A percentile compares a stretch with the other conserved stretches of the same genome.
Conservation (phyloP, 2,113 vertebrate genomes). For the Erinaceus europaeus region DNA sequence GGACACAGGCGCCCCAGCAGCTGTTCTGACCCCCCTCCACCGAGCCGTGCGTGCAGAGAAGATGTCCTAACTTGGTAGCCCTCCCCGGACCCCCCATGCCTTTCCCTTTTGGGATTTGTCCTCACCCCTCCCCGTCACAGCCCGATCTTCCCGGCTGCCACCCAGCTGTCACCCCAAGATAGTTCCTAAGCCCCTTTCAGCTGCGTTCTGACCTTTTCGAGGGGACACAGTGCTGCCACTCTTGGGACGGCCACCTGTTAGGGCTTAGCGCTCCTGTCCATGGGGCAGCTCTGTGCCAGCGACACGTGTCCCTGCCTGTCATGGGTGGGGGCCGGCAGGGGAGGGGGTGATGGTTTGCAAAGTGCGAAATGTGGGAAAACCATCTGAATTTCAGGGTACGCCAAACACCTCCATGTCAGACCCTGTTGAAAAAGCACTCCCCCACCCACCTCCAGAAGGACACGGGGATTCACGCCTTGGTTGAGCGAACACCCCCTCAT, state of each 20-base stretch:
- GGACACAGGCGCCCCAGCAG: no score
- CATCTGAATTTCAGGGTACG: background rate
- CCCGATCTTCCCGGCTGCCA: constrained; percentile 50
- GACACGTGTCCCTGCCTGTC: constrained; percentile 62
- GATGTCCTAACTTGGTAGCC: background rate
- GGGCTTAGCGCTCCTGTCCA: constrained; percentile 56
- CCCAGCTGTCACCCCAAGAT: constrained; percentile 76
- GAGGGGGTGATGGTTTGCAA: background rate
- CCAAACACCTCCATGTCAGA: background rate
- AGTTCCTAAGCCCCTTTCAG: constrained; percentile 59
- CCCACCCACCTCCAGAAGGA: no score
- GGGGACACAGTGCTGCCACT: constrained; percentile 60
- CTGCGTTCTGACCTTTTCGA: constrained; percentile 66
- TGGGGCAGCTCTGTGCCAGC: no score
- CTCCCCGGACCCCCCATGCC: background rate
- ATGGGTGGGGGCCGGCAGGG: background rate
- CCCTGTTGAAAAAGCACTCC: constrained; percentile 15
- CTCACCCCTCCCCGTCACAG: constrained; percentile 14
- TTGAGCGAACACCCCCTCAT: background rate
- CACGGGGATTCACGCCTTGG: accelerated
- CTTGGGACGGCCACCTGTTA: constrained; percentile 64
- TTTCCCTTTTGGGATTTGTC: background rate
- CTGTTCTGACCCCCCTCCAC: background rate
- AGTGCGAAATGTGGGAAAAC: background rate
- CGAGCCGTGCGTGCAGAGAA: background rate